Percentiles rank a stretch among this genome's conserved stretches.
These are phyloP conservation scores for Dasysyrphus tricinctus DNA, from an alignment of 2,888 invertebrate genomes.

Conservation along the genomic window DNA sequence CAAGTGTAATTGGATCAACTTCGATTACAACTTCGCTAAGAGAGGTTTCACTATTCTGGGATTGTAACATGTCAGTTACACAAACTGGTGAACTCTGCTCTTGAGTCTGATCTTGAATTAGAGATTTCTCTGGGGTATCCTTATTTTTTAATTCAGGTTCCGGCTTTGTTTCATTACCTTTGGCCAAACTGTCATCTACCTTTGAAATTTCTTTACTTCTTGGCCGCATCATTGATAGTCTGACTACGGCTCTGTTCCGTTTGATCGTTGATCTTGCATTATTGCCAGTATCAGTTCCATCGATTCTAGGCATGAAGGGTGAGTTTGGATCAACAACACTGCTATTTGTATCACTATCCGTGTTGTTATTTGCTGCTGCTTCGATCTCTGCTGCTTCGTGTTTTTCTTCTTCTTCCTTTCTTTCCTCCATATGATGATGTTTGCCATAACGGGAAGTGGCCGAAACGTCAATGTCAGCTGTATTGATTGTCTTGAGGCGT, in stretches of 20 bases:
- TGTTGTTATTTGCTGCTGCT: constrained; percentile 3
- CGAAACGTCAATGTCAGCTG: constrained; percentile 93
- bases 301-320: constrained; percentile 83
- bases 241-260: constrained; percentile 89
- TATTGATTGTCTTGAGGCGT: constrained; percentile 90
- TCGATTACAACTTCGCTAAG: constrained; percentile 78
- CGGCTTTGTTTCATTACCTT: constrained; percentile 77
- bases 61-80: constrained; percentile 76
- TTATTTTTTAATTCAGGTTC: constrained; percentile 82
- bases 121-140: constrained; percentile 72
- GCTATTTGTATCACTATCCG: constrained; percentile 78
- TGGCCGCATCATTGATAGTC: constrained; percentile 87
- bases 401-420: constrained; percentile 38
- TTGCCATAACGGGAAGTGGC: constrained; percentile 85
- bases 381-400: constrained; percentile 18
- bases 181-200: constrained; percentile 57
- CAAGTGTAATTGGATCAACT: constrained; percentile 81
- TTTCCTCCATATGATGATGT: constrained; percentile 53
- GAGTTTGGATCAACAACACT: constrained; percentile 78
- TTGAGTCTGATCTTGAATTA: constrained; percentile 78
- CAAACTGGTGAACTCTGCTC: constrained; percentile 52
- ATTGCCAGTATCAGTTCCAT: constrained; percentile 84
- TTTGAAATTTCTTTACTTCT: constrained; percentile 79
- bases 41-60: constrained; percentile 59
- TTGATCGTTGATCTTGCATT: constrained; percentile 86